Conservation (phyloP, 2,888 invertebrate species). For the Sylvicola cinctus region DNA sequence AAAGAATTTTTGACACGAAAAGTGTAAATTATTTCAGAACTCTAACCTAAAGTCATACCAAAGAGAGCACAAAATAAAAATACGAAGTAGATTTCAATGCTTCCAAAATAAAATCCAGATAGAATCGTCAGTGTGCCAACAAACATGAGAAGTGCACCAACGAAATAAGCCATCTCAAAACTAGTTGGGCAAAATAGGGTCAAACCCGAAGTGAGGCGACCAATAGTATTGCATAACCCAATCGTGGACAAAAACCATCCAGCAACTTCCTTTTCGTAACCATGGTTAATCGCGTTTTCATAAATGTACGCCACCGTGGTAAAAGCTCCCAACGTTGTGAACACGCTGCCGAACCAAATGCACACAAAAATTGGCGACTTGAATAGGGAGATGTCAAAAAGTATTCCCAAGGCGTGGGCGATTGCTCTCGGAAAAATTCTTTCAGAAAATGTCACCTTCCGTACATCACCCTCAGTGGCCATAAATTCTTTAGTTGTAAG, state of each 20-base stretch:
- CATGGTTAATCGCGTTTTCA: not conserved
- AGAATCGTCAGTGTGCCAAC: not conserved
- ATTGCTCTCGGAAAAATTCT: no score
- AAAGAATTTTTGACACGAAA: no score
- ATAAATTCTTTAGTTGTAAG: no score
- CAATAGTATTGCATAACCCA: not conserved
- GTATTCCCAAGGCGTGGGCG: no score
- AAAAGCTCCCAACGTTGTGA: no score
- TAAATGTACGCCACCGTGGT: no score
- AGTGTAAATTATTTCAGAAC: not conserved
- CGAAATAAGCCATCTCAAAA: not conserved
- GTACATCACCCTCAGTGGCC: no score
- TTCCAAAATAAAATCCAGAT: not conserved
- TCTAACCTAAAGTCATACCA: not conserved
- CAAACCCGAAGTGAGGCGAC: not conserved
- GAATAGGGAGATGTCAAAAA: no score
- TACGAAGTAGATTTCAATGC: no score
- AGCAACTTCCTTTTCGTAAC: not conserved
- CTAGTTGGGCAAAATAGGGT: not conserved
- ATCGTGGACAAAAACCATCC: not conserved
- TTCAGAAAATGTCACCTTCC: no score
- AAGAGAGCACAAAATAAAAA: not conserved
- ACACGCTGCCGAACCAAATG: no score
- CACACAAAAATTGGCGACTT: no score
- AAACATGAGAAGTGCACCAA: not conserved